Evolutionary conservation across 2,888 invertebrate species (phyloP).

Genomic region (Lymantria dispar): DNA sequence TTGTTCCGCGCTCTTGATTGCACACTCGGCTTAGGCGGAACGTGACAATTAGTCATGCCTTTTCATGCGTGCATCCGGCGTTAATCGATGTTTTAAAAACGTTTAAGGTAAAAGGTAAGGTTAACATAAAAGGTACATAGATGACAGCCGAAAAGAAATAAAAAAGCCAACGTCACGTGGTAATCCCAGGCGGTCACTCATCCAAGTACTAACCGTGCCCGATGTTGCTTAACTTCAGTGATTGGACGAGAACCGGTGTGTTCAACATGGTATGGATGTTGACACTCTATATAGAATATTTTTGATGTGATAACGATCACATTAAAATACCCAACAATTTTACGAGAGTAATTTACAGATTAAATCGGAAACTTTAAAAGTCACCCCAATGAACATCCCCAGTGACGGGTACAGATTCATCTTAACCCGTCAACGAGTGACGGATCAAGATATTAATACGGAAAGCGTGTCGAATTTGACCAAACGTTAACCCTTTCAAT

Average conservation of each 20-base stretch:
- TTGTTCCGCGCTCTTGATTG: too few relatives aligned
- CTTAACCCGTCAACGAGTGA: constrained; percentile 76
- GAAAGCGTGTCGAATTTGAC: constrained; percentile 77
- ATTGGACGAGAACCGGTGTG: constrained; percentile 61
- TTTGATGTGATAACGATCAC: too few relatives aligned
- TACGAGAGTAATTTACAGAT: constrained; percentile 4
- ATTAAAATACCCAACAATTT: too few relatives aligned
- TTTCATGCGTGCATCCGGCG: too few relatives aligned
- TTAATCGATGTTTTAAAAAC: too few relatives aligned
- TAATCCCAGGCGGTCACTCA: constrained; percentile 1
- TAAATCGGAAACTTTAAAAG: constrained; percentile 36
- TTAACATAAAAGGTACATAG: too few relatives aligned
- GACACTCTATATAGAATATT: constrained; percentile 8
- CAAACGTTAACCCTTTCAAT: constrained; percentile 72
- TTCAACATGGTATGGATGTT: constrained; percentile 8
- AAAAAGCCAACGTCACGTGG: constrained; percentile 1
- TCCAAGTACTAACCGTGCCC: constrained; percentile 19
- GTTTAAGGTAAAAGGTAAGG: too few relatives aligned
- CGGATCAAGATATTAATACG: constrained; percentile 81
- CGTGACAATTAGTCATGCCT: too few relatives aligned
- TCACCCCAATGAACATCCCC: constrained; percentile 49
- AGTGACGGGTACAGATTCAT: constrained; percentile 67
- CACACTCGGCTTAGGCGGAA: too few relatives aligned
- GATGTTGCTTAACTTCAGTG: constrained; percentile 64
- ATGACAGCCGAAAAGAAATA: too few relatives aligned